Evolutionary conservation across 2,797 vertebrate species (phyloP).

Genomic region (Helicolenus hilgendorfi): DNA sequence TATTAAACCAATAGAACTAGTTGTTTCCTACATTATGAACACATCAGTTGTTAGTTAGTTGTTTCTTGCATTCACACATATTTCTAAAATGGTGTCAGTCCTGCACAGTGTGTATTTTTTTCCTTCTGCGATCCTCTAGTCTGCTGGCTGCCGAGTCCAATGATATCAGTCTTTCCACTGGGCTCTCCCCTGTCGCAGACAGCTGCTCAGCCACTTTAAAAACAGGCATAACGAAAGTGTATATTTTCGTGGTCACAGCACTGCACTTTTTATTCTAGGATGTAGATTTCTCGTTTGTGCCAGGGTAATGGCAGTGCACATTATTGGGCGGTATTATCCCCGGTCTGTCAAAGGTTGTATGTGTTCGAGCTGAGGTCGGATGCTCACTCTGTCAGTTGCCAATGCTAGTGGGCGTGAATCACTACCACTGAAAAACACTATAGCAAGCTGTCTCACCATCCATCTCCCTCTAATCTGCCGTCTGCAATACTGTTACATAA

Average conservation of each 20-base stretch:
- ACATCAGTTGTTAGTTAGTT: neutral
- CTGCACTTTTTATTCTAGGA: conserved; percentile 66
- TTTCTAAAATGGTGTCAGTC: conserved; percentile 42
- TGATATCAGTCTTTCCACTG: conserved; percentile 86
- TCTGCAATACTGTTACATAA: conserved; percentile 18
- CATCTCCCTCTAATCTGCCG: neutral
- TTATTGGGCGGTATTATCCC: conserved; percentile 7
- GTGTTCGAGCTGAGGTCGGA: conserved; percentile 57
- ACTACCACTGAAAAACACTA: conserved; percentile 14
- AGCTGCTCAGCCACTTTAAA: conserved; percentile 81
- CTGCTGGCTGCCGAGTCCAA: conserved; percentile 43
- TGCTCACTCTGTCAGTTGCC: conserved; percentile 20
- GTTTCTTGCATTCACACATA: neutral
- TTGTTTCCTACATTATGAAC: neutral
- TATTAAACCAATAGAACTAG: neutral
- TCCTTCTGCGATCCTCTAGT: conserved; percentile 31
- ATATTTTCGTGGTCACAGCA: conserved; percentile 69
- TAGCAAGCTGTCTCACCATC: neutral
- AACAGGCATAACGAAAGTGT: conserved; percentile 44
- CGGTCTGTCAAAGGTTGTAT: conserved; percentile 45
- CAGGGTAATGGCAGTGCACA: neutral
- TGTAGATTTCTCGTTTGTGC: conserved; percentile 19
- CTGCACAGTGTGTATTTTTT: conserved; percentile 44
- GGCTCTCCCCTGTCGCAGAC: conserved; percentile 58
- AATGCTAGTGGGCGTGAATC: conserved; percentile 34